phyloP scores from a whole-genome alignment of 2,888 invertebrate genomes.

The Chloromyia formosa region DNA sequence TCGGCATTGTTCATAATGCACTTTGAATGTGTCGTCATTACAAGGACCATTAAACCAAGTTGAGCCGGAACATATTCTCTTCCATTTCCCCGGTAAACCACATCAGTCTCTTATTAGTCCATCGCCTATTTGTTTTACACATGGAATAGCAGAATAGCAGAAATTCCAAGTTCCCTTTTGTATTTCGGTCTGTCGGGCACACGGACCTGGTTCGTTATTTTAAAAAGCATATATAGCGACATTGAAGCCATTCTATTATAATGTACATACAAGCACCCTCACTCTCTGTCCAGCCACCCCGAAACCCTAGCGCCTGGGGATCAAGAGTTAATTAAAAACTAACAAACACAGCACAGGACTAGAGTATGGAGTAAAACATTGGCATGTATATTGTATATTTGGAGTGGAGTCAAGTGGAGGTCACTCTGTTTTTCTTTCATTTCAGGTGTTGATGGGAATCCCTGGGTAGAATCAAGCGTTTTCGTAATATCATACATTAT shows the following conservation, averaged over 20 bases:
- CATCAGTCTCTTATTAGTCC: slow-evolving; percentile 35
- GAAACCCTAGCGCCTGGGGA: slow-evolving; percentile 20
- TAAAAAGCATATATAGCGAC: slow-evolving; percentile 22
- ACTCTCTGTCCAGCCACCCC: not conserved
- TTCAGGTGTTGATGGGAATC: slow-evolving; percentile 45
- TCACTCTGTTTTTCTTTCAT: slow-evolving; percentile 44
- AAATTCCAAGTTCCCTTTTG: no score
- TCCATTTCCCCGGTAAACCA: not conserved
- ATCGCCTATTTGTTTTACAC: slow-evolving; percentile 37
- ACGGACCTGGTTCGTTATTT: not conserved
- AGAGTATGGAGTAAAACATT: not conserved
- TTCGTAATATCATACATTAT: slow-evolving; percentile 43
- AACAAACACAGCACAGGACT: slow-evolving; percentile 56
- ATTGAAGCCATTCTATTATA: slow-evolving; percentile 30
- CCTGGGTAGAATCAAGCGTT: slow-evolving; percentile 33
- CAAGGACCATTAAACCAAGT: slow-evolving; percentile 3
- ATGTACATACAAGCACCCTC: slow-evolving; percentile 5
- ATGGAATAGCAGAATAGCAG: slow-evolving; percentile 11
- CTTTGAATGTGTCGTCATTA: slow-evolving; percentile 7
- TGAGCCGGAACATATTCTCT: not conserved
- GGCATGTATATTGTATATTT: not conserved
- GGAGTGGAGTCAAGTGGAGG: slow-evolving; percentile 14
- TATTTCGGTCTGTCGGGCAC: no score
- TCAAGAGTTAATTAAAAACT: slow-evolving; percentile 65
- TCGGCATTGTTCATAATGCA: not conserved